Conservation (phyloP, 2,888 invertebrate genomes). For the Drosophila nigricruria region DNA sequence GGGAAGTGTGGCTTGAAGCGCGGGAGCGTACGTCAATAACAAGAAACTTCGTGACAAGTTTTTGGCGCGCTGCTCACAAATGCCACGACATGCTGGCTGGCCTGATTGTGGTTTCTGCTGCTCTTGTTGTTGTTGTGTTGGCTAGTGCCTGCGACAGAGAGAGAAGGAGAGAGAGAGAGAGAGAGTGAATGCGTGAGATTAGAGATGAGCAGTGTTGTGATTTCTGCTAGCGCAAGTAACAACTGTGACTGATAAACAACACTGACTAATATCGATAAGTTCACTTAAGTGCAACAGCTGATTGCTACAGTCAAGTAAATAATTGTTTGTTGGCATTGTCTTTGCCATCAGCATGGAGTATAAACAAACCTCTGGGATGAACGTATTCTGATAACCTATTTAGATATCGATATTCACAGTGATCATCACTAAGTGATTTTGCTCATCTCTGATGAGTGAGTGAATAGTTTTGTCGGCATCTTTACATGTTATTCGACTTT, state of each 20-base stretch:
- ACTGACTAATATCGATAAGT: constrained; percentile 15
- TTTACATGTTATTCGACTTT: constrained; percentile 53
- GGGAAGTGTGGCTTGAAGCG: constrained; percentile 26
- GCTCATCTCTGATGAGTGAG: constrained; percentile 39
- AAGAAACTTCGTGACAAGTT: constrained; percentile 64
- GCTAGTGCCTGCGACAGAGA: constrained; percentile 55
- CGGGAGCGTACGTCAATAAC: constrained; percentile 53
- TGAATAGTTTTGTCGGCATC: constrained; percentile 63
- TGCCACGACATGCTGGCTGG: constrained; percentile 68
- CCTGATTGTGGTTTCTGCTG: constrained; percentile 55
- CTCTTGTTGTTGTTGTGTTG: constrained; percentile 41
- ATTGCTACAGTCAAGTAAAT: not conserved
- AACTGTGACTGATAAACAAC: constrained; percentile 8
- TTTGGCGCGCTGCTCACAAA: constrained; percentile 65
- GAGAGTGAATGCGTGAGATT: constrained; percentile 24
- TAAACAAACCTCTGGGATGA: not conserved
- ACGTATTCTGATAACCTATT: not conserved
- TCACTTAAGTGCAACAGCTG: constrained; percentile 12
- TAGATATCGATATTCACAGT: constrained; percentile 19
- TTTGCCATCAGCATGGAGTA: not conserved
- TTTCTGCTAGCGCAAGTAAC: not conserved
- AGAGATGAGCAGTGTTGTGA: constrained; percentile 38
- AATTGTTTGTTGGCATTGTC: constrained; percentile 2
- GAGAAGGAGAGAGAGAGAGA: constrained; percentile 5
- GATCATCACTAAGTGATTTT: constrained; percentile 9